phyloP scores from a whole-genome alignment of 2,888 invertebrate species.

The Leucophenga maculata region DNA sequence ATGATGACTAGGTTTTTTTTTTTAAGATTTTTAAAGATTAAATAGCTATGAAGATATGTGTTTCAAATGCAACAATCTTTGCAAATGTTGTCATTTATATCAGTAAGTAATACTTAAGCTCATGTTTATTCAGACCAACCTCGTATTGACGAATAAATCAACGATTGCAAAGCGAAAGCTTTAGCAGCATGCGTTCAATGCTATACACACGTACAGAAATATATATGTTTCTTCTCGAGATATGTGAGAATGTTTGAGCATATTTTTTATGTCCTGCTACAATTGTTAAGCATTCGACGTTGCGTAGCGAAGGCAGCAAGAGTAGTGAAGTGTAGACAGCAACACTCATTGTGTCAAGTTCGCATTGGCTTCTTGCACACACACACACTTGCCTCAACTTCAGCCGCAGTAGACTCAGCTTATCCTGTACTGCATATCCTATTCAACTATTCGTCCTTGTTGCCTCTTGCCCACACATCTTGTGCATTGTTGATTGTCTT shows the following conservation, averaged over 20 bases:
- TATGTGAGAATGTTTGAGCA: not conserved
- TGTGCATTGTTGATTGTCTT: slow-evolving; percentile 26
- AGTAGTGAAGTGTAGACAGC: not conserved
- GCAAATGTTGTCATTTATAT: too few relatives aligned
- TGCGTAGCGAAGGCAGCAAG: not conserved
- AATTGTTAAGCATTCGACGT: slow-evolving; percentile 7
- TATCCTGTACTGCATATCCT: slow-evolving; percentile 11
- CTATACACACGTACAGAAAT: not conserved
- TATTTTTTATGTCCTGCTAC: slow-evolving; percentile 13
- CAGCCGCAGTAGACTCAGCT: not conserved
- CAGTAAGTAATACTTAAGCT: not conserved
- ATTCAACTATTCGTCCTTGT: not conserved
- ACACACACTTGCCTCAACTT: not conserved
- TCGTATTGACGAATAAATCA: not conserved
- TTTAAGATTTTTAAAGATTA: too few relatives aligned
- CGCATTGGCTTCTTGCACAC: slow-evolving; percentile 1
- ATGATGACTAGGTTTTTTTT: too few relatives aligned
- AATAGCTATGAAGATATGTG: too few relatives aligned
- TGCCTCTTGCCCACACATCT: not conserved
- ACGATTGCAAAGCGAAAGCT: not conserved
- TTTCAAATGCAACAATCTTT: too few relatives aligned
- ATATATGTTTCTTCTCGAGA: not conserved
- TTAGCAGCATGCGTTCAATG: not conserved
- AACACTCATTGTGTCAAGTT: slow-evolving; percentile 27
- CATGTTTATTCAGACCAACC: not conserved